Evolutionary conservation across 2,113 vertebrate species (phyloP).

Genomic region (Myotis davidii): DNA sequence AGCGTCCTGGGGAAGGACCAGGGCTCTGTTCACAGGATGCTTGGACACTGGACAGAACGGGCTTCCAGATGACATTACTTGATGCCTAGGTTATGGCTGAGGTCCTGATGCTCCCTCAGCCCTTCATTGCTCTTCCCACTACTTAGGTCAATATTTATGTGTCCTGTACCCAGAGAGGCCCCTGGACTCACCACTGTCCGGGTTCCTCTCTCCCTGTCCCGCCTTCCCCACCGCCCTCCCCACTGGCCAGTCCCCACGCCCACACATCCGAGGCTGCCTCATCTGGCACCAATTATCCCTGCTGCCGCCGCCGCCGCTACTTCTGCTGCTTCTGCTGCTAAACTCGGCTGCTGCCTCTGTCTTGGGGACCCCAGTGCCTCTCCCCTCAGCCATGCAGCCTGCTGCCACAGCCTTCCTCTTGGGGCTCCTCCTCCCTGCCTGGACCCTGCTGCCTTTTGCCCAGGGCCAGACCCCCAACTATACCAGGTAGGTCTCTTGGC

Average conservation of each 20-base stretch:
- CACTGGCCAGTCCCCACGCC: conserved; percentile 75
- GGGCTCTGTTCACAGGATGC: neutral
- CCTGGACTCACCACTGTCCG: conserved; percentile 61
- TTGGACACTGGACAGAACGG: neutral
- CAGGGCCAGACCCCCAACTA: conserved; percentile 75
- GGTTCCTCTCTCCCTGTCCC: conserved; percentile 55
- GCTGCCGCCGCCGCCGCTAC: neutral
- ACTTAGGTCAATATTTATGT: conserved; percentile 46
- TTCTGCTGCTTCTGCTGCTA: neutral
- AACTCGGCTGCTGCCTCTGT: conserved; percentile 60
- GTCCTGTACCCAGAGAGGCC: conserved; percentile 49
- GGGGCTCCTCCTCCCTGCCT: conserved; percentile 71
- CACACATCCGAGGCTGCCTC: conserved; percentile 66
- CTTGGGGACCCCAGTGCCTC: conserved; percentile 48
- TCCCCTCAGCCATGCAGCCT: conserved; percentile 56
- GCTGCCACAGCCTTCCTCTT: conserved; percentile 61
- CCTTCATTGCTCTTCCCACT: neutral
- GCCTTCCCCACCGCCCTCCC: conserved; percentile 65
- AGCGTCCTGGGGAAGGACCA: neutral
- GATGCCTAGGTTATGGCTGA: neutral
- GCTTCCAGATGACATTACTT: neutral
- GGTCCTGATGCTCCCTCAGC: neutral
- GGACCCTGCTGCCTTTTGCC: conserved; percentile 66
- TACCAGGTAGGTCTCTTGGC: conserved; percentile 70
- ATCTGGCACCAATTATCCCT: conserved; percentile 72